These are phyloP conservation scores for Argopecten irradians DNA, from an alignment of 1,140 invertebrate genomes.

Conservation along the genomic window DNA sequence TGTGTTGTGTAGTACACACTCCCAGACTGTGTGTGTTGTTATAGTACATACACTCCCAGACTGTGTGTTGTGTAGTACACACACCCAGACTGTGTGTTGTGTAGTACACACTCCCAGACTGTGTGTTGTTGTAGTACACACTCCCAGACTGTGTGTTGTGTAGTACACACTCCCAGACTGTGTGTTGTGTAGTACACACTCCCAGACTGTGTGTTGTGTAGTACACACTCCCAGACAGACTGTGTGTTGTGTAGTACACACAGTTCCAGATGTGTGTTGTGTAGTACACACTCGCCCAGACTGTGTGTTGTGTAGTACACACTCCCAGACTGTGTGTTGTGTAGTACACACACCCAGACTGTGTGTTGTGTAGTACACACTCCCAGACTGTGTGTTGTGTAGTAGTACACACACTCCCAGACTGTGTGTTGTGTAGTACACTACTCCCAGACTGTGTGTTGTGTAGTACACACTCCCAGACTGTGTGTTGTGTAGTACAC, in stretches of 20 bases:
- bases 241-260: neutral
- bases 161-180: neutral
- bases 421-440: neutral
- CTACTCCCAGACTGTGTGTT: neutral
- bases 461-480: conserved; percentile 14
- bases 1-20: neutral
- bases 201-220: neutral
- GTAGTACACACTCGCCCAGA: neutral
- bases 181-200: neutral
- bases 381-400: neutral
- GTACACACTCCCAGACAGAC: neutral
- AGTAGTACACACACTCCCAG: conserved; percentile 4
- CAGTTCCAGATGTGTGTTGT: neutral
- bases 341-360: neutral
- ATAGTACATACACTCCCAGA: neutral
- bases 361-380: neutral
- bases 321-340: neutral
- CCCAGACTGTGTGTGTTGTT: neutral
- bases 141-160: neutral
- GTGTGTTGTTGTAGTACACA: neutral
- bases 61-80: neutral
- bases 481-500: neutral
- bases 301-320: neutral
- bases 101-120: neutral
- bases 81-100: neutral